phyloP scores from a whole-genome alignment of 2,113 vertebrate genomes.

The Aegithalos caudatus region DNA sequence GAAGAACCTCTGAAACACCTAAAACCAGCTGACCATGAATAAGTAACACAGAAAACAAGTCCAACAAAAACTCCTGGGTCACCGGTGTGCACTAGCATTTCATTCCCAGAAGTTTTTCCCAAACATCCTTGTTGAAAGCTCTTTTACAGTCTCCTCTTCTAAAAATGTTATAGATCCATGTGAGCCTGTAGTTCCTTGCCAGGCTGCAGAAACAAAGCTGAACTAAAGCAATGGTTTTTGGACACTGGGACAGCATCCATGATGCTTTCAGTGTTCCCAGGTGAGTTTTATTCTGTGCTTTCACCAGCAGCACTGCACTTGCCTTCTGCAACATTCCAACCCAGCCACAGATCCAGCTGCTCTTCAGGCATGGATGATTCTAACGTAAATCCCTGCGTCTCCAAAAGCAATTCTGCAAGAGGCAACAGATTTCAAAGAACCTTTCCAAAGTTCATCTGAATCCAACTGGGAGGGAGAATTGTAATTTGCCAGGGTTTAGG shows the following conservation, averaged over 20 bases:
- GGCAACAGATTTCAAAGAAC: not conserved
- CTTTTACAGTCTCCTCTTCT: not conserved
- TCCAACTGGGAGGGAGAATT: not conserved
- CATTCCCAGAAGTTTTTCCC: not conserved
- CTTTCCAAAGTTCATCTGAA: not conserved
- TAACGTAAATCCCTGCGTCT: not conserved
- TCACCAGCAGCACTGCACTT: not conserved
- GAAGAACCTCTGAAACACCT: not conserved
- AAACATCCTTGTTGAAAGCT: not conserved
- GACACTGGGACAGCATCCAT: not conserved
- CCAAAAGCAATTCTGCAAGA: not conserved
- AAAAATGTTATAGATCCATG: not conserved
- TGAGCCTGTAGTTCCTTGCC: not conserved
- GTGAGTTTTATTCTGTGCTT: not conserved
- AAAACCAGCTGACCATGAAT: fast-evolving
- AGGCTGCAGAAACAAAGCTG: not conserved
- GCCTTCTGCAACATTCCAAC: not conserved
- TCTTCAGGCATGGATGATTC: not conserved
- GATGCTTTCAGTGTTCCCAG: not conserved
- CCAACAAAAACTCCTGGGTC: not conserved
- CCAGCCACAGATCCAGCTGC: not conserved
- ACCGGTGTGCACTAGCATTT: not conserved
- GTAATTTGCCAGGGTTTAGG: not conserved
- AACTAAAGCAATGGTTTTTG: not conserved
- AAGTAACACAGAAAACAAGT: not conserved